Base-by-base conservation (phyloP, 2,113 vertebrate species). In the Cyrtonyx montezumae region DNA sequence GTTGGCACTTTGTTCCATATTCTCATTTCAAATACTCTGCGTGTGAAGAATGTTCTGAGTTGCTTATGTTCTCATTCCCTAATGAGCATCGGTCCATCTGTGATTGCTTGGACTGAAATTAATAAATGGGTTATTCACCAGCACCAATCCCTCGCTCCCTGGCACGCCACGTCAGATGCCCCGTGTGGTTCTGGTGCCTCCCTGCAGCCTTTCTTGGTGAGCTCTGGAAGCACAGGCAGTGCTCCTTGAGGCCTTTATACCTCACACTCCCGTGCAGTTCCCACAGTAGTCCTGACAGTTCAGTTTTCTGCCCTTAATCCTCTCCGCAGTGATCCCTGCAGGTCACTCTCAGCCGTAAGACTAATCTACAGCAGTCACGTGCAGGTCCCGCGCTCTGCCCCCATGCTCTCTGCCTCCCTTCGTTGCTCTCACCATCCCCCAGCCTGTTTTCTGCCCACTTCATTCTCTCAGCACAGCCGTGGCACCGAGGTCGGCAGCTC, bases 51-150 rank as follows among this genome's bases (percentile, higher is more conserved):
- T 77, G 89, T 87, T 94, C 89, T 59, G 1, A 87, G 56, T 75
- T 68, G 68, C 94, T 88, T 63, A 51, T 85, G 76, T 79, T 88
- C 90, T 71, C 65, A 5, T 86, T 90, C 84, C 82, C 79, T 90
- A 82, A 96, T 21, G 94, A 96, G 90, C 89, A 85, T 45, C 68
- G 9, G 84, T 91, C 93, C 96, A 84, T 95, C 95, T 95, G 94
- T 32, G 96, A 65, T 45, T 68, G 94, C 89, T 75, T 37, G 9
- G 70, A 62, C 84, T 84, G 79, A 51, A 13, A 87, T 96, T 91
- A 86, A 91, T 90, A 65, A 93, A 58, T 43, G 85, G 73, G 61
- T 88, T 93, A 56, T 86, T 92, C 61, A 34, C 76, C 61, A 4
- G 56, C 93, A 66, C 90, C 93, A 90, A 6, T 90, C 90, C 87